Conservation (phyloP, 1,140 invertebrate species). For the Stenopsyche tienmushanensis region DNA sequence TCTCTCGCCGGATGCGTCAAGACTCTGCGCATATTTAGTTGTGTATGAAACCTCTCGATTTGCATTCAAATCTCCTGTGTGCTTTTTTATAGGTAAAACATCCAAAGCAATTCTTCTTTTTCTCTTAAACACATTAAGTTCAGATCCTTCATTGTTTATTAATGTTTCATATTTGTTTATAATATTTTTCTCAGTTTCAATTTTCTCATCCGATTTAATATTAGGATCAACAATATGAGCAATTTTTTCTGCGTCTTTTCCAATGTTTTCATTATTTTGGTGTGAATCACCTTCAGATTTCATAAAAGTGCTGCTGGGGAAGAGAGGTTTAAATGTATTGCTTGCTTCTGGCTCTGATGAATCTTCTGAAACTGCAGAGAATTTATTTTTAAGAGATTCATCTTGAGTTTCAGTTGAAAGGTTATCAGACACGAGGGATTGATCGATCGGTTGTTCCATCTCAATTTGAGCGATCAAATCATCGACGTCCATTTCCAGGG, state of each 20-base stretch:
- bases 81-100: conserved; percentile 27
- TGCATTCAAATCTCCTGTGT: conserved; percentile 11
- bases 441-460: conserved; percentile 37
- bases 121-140: conserved; percentile 34
- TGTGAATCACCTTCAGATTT: neutral
- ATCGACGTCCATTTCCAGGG: conserved; percentile 38
- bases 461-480: conserved; percentile 40
- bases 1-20: conserved; percentile 30
- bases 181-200: conserved; percentile 18
- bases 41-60: conserved; percentile 27
- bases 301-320: conserved; percentile 22
- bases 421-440: conserved; percentile 24
- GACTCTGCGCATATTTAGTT: conserved; percentile 32
- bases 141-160: conserved; percentile 20
- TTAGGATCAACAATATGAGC: neutral
- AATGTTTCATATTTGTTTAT: conserved; percentile 34
- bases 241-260: neutral
- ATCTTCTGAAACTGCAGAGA: conserved; percentile 8
- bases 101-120: conserved; percentile 38
- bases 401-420: conserved; percentile 22
- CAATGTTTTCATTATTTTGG: conserved; percentile 5
- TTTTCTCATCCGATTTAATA: neutral
- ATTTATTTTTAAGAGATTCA: conserved; percentile 21
- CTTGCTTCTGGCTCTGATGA: conserved; percentile 18
- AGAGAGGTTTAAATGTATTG: conserved; percentile 32